These are phyloP conservation scores for Diplazon laetatorius DNA, from an alignment of 2,888 invertebrate genomes.

Conservation along the genomic window DNA sequence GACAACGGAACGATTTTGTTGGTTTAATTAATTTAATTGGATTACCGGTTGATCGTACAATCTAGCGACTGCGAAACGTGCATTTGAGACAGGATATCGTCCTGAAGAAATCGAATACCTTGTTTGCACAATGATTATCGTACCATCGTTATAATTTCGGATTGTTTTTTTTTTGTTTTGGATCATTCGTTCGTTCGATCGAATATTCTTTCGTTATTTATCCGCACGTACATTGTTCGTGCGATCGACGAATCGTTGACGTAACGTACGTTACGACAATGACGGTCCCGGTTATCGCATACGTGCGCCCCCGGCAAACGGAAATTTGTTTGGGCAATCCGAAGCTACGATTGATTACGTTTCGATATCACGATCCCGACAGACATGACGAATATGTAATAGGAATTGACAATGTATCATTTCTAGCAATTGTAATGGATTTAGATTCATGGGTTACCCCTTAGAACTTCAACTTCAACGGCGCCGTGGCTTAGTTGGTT, in stretches of 20 bases:
- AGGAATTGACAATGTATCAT: background rate
- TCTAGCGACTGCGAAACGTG: no score
- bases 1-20: conserved; percentile 62
- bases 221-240: conserved; percentile 49
- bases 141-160: background rate
- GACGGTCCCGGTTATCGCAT: conserved; percentile 1
- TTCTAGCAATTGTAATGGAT: background rate
- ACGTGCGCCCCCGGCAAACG: background rate
- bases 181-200: no score
- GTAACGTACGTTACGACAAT: conserved; percentile 37
- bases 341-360: background rate
- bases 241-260: conserved; percentile 38
- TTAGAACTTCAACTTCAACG: background rate
- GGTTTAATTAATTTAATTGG: conserved; percentile 58
- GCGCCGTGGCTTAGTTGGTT: conserved; percentile 90
- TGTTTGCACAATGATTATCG: conserved; percentile 15
- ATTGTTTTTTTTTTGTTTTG: background rate
- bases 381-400: conserved; percentile 1
- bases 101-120: conserved; percentile 5
- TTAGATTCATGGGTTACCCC: background rate
- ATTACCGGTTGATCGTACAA: conserved; percentile 41
- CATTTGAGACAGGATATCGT: conserved; percentile 41
- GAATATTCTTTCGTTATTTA: conserved; percentile 25
- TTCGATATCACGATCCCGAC: conserved; percentile 9
- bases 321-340: background rate